These are phyloP conservation scores for Polyergus mexicanus DNA, from an alignment of 1,140 invertebrate genomes.

Conservation along the genomic window DNA sequence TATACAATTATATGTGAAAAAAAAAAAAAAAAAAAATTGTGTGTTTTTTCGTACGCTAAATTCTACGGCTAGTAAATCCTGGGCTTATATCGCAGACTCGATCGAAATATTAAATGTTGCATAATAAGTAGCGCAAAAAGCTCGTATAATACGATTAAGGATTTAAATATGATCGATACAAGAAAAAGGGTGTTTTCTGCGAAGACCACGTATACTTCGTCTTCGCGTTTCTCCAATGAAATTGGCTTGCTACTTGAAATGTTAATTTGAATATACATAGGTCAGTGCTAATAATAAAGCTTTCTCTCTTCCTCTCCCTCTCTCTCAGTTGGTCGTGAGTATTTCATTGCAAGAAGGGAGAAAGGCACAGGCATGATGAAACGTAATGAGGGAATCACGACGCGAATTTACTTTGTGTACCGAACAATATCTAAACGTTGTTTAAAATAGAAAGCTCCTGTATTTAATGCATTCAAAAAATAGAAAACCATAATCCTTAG, in stretches of 20 bases:
- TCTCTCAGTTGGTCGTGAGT: conserved; percentile 13
- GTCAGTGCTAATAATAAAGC: conserved; percentile 50
- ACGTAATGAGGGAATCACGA: conserved; percentile 44
- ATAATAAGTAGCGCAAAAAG: background rate
- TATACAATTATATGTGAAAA: background rate
- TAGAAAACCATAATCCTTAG: background rate
- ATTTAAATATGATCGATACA: background rate
- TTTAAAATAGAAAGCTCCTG: conserved; percentile 42
- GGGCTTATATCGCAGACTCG: background rate
- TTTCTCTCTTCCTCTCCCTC: too few relatives aligned
- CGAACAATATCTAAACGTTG: conserved; percentile 36
- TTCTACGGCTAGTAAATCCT: background rate
- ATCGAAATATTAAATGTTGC: background rate
- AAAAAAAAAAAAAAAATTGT: background rate
- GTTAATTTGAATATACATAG: conserved; percentile 43
- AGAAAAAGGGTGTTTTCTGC: background rate
- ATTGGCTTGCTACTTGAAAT: conserved; percentile 31
- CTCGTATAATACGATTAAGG: background rate
- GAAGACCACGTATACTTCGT: background rate
- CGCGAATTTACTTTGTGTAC: conserved; percentile 43
- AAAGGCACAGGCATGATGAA: conserved; percentile 22
- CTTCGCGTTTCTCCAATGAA: conserved; percentile 7
- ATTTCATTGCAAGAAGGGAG: conserved; percentile 31
- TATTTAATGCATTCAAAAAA: background rate
- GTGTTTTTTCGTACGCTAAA: background rate